A percentile compares a stretch with the other conserved stretches of the same genome.
These are phyloP conservation scores for Salpingus planirostris DNA, from an alignment of 2,888 invertebrate species.

Conservation along the genomic window DNA sequence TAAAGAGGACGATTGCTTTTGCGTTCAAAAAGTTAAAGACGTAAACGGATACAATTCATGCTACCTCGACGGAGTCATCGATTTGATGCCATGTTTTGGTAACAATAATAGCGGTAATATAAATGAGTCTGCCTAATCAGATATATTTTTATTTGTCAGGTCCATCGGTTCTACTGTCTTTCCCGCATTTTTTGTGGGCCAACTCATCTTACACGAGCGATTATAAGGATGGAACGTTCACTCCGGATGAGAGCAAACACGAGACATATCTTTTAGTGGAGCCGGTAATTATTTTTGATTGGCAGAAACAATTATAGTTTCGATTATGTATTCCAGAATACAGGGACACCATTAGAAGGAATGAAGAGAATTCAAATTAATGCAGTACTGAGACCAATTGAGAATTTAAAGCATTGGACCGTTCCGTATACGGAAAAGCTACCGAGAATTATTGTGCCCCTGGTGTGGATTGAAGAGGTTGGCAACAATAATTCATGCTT, in stretches of 20 bases:
- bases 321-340: background rate
- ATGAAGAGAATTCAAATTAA: constrained; percentile 1
- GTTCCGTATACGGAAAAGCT: too few species aligned
- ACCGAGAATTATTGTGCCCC: too few species aligned
- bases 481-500: too few species aligned
- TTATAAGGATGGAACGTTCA: background rate
- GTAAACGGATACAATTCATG: background rate
- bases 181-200: constrained; percentile 1
- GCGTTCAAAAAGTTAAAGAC: background rate
- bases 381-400: background rate
- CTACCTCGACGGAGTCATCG: background rate
- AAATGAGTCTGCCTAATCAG: too few species aligned
- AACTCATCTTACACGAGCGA: background rate
- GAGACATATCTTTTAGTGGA: background rate
- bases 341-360: background rate
- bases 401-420: too few species aligned
- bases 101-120: too few species aligned
- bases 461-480: constrained; percentile 1
- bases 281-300: background rate
- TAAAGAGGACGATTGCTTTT: background rate
- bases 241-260: background rate
- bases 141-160: too few species aligned
- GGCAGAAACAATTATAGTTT: background rate
- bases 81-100: background rate
- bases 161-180: background rate